Evolutionary conservation across 2,113 vertebrate species (phyloP).

Genomic region (Poeciliopsis turrubarensis): DNA sequence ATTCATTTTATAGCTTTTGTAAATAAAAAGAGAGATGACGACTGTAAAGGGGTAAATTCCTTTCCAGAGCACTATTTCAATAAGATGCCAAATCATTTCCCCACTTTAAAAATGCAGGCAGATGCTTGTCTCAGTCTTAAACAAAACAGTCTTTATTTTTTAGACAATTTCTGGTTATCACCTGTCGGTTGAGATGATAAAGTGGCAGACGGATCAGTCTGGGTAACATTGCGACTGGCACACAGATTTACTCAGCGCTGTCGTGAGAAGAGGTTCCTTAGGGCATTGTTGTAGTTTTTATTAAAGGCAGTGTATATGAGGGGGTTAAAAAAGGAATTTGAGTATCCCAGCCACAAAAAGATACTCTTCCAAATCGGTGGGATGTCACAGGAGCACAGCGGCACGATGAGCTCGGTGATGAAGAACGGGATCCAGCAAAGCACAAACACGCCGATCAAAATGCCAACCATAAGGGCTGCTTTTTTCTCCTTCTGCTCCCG

Average conservation of each 20-base stretch:
- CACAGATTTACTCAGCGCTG: constrained; percentile 77
- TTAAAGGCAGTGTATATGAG: constrained; percentile 98
- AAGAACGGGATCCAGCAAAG: constrained; percentile 99
- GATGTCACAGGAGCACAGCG: constrained; percentile 89
- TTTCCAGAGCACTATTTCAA: not conserved
- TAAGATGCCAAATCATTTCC: constrained; percentile 15
- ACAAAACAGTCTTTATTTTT: constrained; percentile 21
- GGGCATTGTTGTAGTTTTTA: constrained; percentile 96
- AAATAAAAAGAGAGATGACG: not conserved
- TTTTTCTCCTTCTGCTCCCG: constrained; percentile 93
- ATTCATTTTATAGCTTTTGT: not conserved
- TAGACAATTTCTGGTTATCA: constrained; percentile 25
- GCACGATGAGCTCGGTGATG: constrained; percentile 90
- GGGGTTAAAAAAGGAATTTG: constrained; percentile 98
- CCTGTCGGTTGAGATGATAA: constrained; percentile 21
- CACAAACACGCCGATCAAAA: constrained; percentile 94
- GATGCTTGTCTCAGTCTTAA: constrained; percentile 24
- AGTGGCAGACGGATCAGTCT: constrained; percentile 16
- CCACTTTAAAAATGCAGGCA: constrained; percentile 7
- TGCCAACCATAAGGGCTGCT: constrained; percentile 94
- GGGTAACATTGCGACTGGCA: constrained; percentile 20
- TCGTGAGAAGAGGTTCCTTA: constrained; percentile 90
- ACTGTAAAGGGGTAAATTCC: too few relatives aligned
- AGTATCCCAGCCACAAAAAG: constrained; percentile 97
- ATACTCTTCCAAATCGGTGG: constrained; percentile 94